phyloP scores from a whole-genome alignment of 1,140 invertebrate genomes.

The Gonioctena quinquepunctata region DNA sequence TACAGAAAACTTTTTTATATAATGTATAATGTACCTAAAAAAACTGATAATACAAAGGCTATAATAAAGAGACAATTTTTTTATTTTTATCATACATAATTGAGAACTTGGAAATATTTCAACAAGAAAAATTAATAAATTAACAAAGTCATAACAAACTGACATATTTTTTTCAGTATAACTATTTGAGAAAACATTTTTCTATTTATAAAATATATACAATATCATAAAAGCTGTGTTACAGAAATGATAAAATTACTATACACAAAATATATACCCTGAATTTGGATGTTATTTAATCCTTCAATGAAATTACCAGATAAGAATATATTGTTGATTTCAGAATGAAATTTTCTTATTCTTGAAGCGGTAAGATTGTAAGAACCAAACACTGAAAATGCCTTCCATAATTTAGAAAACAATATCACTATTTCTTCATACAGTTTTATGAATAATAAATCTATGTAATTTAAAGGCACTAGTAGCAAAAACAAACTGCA shows the following conservation, averaged over 20 bases:
- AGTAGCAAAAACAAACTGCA: too few relatives aligned
- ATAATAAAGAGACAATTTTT: conserved; percentile 4
- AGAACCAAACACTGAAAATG: too few relatives aligned
- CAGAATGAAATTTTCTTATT: neutral
- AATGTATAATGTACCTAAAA: neutral
- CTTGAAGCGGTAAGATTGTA: conserved; percentile 1
- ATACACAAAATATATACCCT: conserved; percentile 27
- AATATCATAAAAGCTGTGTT: conserved; percentile 28
- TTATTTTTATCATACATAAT: neutral
- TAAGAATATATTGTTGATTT: neutral
- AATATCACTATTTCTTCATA: too few relatives aligned
- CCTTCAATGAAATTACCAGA: conserved; percentile 10
- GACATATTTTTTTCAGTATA: conserved; percentile 25
- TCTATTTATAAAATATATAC: conserved; percentile 27
- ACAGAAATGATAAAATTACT: conserved; percentile 33
- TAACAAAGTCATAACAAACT: conserved; percentile 22
- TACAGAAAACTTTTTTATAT: conserved; percentile 11
- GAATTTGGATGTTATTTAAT: conserved; percentile 15
- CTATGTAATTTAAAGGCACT: too few relatives aligned
- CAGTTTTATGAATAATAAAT: too few relatives aligned
- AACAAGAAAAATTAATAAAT: conserved; percentile 31
- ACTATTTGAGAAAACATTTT: conserved; percentile 25
- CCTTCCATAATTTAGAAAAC: too few relatives aligned
- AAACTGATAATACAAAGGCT: conserved; percentile 3
- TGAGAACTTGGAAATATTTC: conserved; percentile 8